Conservation (phyloP, 2,797 vertebrate genomes). For the Epinephelus malabaricus region DNA sequence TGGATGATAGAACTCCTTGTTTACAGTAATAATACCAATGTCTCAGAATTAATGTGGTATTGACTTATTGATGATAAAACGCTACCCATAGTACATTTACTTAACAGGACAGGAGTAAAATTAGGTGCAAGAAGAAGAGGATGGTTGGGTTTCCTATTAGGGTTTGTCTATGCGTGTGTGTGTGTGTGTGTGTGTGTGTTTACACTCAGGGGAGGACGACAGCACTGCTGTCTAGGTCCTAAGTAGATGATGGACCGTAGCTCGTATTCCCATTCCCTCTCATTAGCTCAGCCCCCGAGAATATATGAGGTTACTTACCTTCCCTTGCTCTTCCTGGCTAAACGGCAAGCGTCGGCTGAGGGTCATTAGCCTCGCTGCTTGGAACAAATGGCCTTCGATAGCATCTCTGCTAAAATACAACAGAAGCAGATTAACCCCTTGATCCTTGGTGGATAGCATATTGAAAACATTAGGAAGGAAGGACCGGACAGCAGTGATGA, state of each 20-base stretch:
- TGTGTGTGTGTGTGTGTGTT: slow-evolving; percentile 14
- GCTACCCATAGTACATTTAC: slow-evolving; percentile 47
- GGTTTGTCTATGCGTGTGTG: slow-evolving; percentile 19
- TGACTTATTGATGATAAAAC: slow-evolving; percentile 67
- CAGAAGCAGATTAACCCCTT: slow-evolving; percentile 80
- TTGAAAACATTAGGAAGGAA: slow-evolving; percentile 52
- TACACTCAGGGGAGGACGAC: slow-evolving; percentile 34
- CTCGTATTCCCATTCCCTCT: slow-evolving; percentile 80
- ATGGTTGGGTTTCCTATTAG: slow-evolving; percentile 51
- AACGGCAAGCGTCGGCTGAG: slow-evolving; percentile 75
- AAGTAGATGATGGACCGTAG: slow-evolving; percentile 83
- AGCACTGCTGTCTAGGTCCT: slow-evolving; percentile 68
- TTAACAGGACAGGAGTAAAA: slow-evolving; percentile 63
- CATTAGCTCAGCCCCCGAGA: slow-evolving; percentile 76
- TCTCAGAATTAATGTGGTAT: slow-evolving; percentile 67
- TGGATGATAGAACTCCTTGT: slow-evolving; percentile 60
- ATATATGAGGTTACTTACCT: slow-evolving; percentile 83
- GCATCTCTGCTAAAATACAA: slow-evolving; percentile 81
- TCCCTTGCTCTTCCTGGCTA: slow-evolving; percentile 67
- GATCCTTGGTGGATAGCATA: slow-evolving; percentile 65
- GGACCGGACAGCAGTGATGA: background rate
- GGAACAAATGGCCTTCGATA: slow-evolving; percentile 86
- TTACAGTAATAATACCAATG: slow-evolving; percentile 55
- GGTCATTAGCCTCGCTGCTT: slow-evolving; percentile 85
- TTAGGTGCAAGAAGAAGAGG: slow-evolving; percentile 50